phyloP scores from a whole-genome alignment of 2,888 invertebrate genomes.

The Lochmaea capreae region DNA sequence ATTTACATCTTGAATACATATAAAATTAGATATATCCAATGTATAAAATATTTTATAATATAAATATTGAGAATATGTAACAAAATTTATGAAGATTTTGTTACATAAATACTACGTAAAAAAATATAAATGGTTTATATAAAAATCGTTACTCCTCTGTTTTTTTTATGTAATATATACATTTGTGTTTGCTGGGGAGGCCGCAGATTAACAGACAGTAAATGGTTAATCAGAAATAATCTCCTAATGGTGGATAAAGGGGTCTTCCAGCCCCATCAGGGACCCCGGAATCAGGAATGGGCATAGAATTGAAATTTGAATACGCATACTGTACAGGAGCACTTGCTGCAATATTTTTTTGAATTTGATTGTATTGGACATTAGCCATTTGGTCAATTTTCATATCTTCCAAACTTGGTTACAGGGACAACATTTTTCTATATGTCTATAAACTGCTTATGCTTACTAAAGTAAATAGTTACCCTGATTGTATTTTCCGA shows the following conservation, averaged over 20 bases:
- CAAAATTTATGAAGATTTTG: too few species aligned
- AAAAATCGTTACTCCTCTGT: too few species aligned
- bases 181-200: too few species aligned
- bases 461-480: slow-evolving; percentile 34
- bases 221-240: too few species aligned
- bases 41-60: too few species aligned
- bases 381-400: slow-evolving; percentile 87
- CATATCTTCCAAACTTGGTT: slow-evolving; percentile 95
- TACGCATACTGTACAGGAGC: slow-evolving; percentile 48
- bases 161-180: too few species aligned
- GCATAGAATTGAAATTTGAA: slow-evolving; percentile 38
- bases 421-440: slow-evolving; percentile 76
- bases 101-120: too few species aligned
- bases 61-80: too few species aligned
- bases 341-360: slow-evolving; percentile 27
- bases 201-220: too few species aligned
- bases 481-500: slow-evolving; percentile 8
- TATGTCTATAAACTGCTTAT: slow-evolving; percentile 17
- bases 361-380: slow-evolving; percentile 67
- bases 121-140: too few species aligned
- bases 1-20: too few species aligned
- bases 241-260: slow-evolving; percentile 79
- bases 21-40: too few species aligned
- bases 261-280: not conserved
- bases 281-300: slow-evolving; percentile 31